Percentiles rank a stretch among this genome's conserved stretches.
These are phyloP conservation scores for Caranx melampygus DNA, from an alignment of 2,113 vertebrate species.

Conservation along the genomic window DNA sequence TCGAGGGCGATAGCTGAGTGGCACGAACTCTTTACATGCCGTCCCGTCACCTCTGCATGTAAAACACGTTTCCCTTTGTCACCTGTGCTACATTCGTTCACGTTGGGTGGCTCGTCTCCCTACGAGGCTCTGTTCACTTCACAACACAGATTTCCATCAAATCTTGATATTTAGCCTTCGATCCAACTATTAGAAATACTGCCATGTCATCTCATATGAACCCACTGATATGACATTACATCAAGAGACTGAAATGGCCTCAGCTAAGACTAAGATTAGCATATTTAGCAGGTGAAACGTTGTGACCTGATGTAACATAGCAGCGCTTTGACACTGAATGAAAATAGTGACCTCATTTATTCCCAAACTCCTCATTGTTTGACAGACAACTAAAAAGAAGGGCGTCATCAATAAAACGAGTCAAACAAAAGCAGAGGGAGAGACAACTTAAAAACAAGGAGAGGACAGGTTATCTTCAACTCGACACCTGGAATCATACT, in stretches of 20 bases:
- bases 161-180: constrained; percentile 28
- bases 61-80: constrained; percentile 70
- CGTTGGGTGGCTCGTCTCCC: constrained; percentile 32
- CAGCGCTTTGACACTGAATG: neutral
- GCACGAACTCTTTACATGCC: constrained; percentile 26
- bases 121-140: neutral
- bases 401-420: constrained; percentile 50
- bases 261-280: constrained; percentile 6
- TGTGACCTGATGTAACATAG: constrained; percentile 19
- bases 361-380: constrained; percentile 24
- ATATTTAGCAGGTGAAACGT: constrained; percentile 24
- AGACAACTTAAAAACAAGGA: constrained; percentile 42
- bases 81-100: constrained; percentile 65
- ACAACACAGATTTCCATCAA: constrained; percentile 9
- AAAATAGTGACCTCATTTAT: constrained; percentile 30
- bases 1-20: constrained; percentile 39
- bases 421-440: constrained; percentile 44
- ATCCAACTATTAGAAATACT: constrained; percentile 47
- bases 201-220: constrained; percentile 12
- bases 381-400: constrained; percentile 46
- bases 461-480: constrained; percentile 37
- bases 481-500: constrained; percentile 33
- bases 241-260: constrained; percentile 7
- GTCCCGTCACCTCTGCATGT: neutral
- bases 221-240: constrained; percentile 15